A percentile compares a stretch with the other conserved stretches of the same genome.
These are phyloP conservation scores for Aplocera efformata DNA, from an alignment of 2,888 invertebrate species.

Conservation along the genomic window DNA sequence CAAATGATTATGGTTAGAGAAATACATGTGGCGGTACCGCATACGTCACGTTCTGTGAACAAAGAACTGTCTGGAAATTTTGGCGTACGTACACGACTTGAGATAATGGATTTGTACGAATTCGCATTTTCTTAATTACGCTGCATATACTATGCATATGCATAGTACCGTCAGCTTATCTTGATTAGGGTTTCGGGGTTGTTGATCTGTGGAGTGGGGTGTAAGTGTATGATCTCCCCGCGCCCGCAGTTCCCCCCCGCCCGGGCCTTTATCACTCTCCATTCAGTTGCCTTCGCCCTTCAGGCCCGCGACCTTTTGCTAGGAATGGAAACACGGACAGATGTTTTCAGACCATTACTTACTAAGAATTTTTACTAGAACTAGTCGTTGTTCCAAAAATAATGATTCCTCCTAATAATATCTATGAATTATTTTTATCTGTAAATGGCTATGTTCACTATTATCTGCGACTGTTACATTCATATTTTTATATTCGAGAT, in stretches of 20 bases:
- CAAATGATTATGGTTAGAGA: conserved; percentile 38
- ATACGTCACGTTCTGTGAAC: conserved; percentile 38
- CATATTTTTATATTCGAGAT: too few relatives aligned
- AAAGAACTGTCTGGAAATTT: conserved; percentile 29
- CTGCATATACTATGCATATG: too few relatives aligned
- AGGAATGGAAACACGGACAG: conserved; percentile 55
- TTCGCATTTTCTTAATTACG: conserved; percentile 50
- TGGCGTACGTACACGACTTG: conserved; percentile 2
- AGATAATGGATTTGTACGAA: conserved; percentile 24
- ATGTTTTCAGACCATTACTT: conserved; percentile 45
- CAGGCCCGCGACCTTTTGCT: conserved; percentile 64
- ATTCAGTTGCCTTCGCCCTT: conserved; percentile 64
- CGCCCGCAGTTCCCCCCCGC: conserved; percentile 34
- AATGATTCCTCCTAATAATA: too few relatives aligned
- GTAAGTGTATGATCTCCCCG: conserved; percentile 35
- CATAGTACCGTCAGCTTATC: conserved; percentile 56
- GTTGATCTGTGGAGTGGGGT: conserved; percentile 65
- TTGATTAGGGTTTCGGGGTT: conserved; percentile 70
- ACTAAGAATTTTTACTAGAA: conserved; percentile 2
- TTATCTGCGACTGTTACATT: too few relatives aligned
- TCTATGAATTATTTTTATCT: too few relatives aligned
- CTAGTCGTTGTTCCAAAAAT: too few relatives aligned
- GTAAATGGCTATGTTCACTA: too few relatives aligned
- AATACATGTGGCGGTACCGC: conserved; percentile 25
- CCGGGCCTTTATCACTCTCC: conserved; percentile 52